Conservation (phyloP, 2,797 vertebrate genomes). For the Urocyon cinereoargenteus region DNA sequence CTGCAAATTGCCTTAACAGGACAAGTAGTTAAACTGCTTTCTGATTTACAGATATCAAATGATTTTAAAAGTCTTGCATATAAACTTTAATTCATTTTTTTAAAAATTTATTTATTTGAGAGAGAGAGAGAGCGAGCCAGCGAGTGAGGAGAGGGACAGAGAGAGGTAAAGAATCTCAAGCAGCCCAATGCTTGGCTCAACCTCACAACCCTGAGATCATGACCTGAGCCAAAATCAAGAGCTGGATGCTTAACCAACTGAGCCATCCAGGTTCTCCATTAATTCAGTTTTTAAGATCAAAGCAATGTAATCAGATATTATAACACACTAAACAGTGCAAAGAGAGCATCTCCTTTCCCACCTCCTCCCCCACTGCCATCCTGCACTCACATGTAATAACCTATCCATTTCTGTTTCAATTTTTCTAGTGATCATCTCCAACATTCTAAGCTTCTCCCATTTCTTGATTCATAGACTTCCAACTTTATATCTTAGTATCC, state of each 20-base stretch:
- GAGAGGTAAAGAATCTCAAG: not conserved
- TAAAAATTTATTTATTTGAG: not conserved
- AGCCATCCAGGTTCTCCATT: not conserved
- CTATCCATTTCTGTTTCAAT: not conserved
- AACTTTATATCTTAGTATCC: not conserved
- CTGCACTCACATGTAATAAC: not conserved
- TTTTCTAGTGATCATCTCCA: not conserved
- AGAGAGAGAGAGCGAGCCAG: not conserved
- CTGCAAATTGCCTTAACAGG: not conserved
- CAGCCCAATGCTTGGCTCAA: not conserved
- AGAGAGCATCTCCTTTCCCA: not conserved
- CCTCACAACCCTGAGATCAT: not conserved
- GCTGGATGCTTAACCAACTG: not conserved
- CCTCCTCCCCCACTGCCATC: not conserved
- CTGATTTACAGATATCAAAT: not conserved
- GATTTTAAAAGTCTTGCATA: not conserved
- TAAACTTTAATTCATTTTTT: not conserved
- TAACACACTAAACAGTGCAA: not conserved
- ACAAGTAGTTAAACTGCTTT: not conserved
- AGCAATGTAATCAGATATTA: constrained; percentile 2
- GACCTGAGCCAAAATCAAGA: not conserved
- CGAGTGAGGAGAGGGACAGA: not conserved
- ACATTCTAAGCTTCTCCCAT: not conserved
- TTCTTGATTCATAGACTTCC: not conserved
- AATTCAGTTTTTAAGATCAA: not conserved